Conservation (phyloP, 2,888 invertebrate genomes). For the Gryllus longicercus region DNA sequence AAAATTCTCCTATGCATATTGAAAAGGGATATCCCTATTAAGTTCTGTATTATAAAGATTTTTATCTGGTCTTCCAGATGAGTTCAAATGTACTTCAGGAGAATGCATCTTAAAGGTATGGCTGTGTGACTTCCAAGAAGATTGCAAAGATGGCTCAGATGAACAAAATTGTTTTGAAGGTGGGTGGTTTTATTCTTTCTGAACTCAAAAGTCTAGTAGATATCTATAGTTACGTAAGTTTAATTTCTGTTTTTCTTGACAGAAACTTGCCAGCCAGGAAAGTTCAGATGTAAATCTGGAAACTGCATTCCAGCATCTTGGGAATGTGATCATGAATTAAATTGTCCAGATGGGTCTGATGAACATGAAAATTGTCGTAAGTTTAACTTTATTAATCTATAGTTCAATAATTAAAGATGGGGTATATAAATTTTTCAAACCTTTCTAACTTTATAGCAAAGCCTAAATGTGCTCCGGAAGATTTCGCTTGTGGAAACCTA, state of each 20-base stretch:
- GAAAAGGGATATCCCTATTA: not conserved
- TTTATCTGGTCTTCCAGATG: slow-evolving; percentile 39
- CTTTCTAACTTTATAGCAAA: not conserved
- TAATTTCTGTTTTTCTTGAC: too few relatives aligned
- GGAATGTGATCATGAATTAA: slow-evolving; percentile 48
- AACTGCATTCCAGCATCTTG: slow-evolving; percentile 42
- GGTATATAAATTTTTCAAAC: not conserved
- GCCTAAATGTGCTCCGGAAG: slow-evolving; percentile 47
- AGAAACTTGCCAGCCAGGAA: slow-evolving; percentile 27
- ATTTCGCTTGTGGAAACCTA: slow-evolving; percentile 53
- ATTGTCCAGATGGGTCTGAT: slow-evolving; percentile 45
- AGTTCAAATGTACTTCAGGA: slow-evolving; percentile 64
- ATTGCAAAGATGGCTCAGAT: slow-evolving; percentile 54
- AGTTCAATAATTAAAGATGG: too few relatives aligned
- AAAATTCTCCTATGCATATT: not conserved
- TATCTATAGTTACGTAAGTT: too few relatives aligned
- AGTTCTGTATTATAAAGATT: not conserved
- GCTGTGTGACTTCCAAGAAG: slow-evolving; percentile 69
- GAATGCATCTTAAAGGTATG: slow-evolving; percentile 64
- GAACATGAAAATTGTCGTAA: slow-evolving; percentile 51
- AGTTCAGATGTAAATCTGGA: slow-evolving; percentile 32
- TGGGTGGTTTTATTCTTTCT: not conserved
- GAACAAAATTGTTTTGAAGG: slow-evolving; percentile 41
- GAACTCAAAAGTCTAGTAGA: too few relatives aligned
- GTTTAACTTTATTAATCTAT: not conserved